Evolutionary conservation across 2,113 vertebrate genomes (phyloP).

Genomic region (Notarius lentiginosus): DNA sequence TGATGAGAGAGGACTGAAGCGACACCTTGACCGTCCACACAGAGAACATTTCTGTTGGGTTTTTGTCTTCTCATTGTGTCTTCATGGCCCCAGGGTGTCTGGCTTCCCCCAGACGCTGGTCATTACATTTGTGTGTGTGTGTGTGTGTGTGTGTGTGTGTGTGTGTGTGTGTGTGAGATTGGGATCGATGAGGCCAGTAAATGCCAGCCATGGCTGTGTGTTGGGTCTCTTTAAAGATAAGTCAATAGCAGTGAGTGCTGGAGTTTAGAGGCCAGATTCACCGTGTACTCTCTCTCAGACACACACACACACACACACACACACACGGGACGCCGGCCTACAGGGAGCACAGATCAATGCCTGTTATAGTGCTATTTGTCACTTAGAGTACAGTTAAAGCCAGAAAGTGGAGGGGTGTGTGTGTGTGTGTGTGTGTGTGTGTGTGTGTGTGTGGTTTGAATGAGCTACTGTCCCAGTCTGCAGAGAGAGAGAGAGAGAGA

Average conservation of each 20-base stretch:
- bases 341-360: slow-evolving; percentile 44
- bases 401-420: background rate
- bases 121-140: slow-evolving; percentile 28
- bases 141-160: background rate
- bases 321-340: slow-evolving; percentile 15
- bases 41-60: slow-evolving; percentile 31
- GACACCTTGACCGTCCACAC: slow-evolving; percentile 26
- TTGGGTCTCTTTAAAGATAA: slow-evolving; percentile 41
- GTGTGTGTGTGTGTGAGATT: background rate
- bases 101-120: slow-evolving; percentile 36
- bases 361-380: slow-evolving; percentile 40
- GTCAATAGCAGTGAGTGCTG: slow-evolving; percentile 42
- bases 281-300: background rate
- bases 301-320: slow-evolving; percentile 18
- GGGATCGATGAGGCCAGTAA: slow-evolving; percentile 49
- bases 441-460: background rate
- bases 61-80: background rate
- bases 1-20: background rate
- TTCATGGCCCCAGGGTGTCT: slow-evolving; percentile 15
- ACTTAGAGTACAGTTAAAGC: slow-evolving; percentile 22
- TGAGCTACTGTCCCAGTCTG: background rate
- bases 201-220: slow-evolving; percentile 34
- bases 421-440: background rate
- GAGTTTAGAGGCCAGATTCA: slow-evolving; percentile 44
- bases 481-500: background rate